Evolutionary conservation across 2,113 vertebrate genomes (phyloP).

Genomic region (Choloepus hoffmanni): DNA sequence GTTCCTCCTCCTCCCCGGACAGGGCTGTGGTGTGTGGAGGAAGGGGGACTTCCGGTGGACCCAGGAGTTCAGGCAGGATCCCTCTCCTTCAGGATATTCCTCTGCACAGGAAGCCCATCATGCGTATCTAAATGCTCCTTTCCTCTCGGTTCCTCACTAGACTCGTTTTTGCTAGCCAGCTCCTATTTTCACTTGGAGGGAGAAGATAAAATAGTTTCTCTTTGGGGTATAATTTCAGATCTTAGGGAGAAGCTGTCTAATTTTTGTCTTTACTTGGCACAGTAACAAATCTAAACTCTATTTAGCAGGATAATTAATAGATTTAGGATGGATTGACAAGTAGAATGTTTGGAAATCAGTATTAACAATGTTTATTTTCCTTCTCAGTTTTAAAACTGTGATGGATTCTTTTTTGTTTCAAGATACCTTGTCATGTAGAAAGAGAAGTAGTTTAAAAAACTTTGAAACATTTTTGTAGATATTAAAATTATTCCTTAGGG

Average conservation of each 20-base stretch:
- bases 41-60: neutral
- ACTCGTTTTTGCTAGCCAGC: neutral
- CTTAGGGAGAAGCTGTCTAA: neutral
- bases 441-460: neutral
- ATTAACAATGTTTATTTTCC: neutral
- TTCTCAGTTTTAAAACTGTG: constrained; percentile 28
- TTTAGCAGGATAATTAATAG: neutral
- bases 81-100: neutral
- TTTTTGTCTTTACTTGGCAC: neutral
- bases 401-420: neutral
- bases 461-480: constrained; percentile 8
- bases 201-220: neutral
- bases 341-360: neutral
- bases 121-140: neutral
- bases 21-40: neutral
- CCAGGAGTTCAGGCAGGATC: neutral
- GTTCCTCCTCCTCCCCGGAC: neutral
- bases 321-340: neutral
- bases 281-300: neutral
- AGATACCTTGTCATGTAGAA: neutral
- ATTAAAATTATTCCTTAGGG: neutral
- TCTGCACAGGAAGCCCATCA: neutral
- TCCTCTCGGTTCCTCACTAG: neutral
- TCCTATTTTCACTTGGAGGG: neutral
- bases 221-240: neutral